Percentiles rank a stretch among this genome's conserved stretches.
These are phyloP conservation scores for Percopsis omiscomaycus DNA, from an alignment of 2,797 vertebrate species.

Conservation along the genomic window DNA sequence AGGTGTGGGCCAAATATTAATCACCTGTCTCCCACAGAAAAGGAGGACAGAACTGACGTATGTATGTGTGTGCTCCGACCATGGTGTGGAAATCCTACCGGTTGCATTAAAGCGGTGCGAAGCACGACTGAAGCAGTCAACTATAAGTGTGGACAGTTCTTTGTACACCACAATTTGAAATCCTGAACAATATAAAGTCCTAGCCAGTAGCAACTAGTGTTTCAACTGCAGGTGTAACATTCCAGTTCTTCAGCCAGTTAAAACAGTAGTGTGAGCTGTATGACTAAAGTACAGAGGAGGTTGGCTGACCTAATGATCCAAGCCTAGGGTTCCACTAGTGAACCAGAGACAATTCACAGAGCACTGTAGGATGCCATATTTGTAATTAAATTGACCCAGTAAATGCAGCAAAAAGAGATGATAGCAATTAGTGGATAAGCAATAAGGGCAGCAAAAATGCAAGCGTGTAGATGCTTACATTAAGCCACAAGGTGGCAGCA, in stretches of 20 bases:
- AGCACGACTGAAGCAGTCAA: too few relatives aligned
- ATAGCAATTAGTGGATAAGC: slow-evolving; percentile 13
- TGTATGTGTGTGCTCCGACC: too few relatives aligned
- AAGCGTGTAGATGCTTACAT: neutral
- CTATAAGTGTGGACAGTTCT: too few relatives aligned
- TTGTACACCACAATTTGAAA: too few relatives aligned
- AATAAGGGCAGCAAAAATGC: neutral
- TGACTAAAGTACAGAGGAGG: slow-evolving; percentile 20
- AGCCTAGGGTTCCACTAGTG: slow-evolving; percentile 2
- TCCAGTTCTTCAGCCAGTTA: slow-evolving; percentile 36
- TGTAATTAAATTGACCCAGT: slow-evolving; percentile 29
- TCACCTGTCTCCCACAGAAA: too few relatives aligned
- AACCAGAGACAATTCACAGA: slow-evolving; percentile 19
- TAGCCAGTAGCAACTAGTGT: neutral
- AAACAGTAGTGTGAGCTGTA: slow-evolving; percentile 18
- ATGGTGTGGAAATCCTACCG: too few relatives aligned
- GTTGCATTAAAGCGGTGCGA: too few relatives aligned
- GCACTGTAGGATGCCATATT: slow-evolving; percentile 32
- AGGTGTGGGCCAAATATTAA: too few relatives aligned
- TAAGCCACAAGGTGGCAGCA: slow-evolving; percentile 59
- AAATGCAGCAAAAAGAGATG: neutral
- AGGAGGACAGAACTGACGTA: too few relatives aligned
- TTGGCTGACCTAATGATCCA: too few relatives aligned
- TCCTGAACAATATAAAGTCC: neutral
- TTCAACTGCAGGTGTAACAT: slow-evolving; percentile 40